phyloP scores from a whole-genome alignment of 2,888 invertebrate genomes.

The Euphydryas editha region DNA sequence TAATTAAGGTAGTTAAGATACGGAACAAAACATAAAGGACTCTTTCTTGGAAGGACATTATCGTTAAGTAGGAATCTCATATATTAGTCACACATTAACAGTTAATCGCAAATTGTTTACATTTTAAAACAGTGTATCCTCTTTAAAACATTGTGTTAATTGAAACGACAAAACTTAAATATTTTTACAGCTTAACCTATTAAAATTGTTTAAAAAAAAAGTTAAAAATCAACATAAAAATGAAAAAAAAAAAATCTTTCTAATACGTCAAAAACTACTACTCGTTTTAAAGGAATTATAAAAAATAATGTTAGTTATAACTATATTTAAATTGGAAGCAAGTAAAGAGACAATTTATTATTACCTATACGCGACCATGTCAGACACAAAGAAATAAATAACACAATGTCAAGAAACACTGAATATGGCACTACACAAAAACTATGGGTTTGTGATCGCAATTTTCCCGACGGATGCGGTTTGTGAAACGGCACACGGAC shows the following conservation, averaged over 20 bases:
- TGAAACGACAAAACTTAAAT: too few relatives aligned
- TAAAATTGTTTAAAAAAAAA: too few relatives aligned
- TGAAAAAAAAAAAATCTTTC: too few relatives aligned
- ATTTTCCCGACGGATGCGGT: slow-evolving; percentile 54
- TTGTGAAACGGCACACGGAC: slow-evolving; percentile 50
- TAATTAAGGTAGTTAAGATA: slow-evolving; percentile 26
- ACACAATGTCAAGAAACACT: slow-evolving; percentile 45
- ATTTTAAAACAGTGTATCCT: slow-evolving; percentile 12
- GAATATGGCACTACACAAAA: slow-evolving; percentile 55
- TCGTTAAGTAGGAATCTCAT: slow-evolving; percentile 26
- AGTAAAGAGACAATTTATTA: slow-evolving; percentile 2
- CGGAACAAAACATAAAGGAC: slow-evolving; percentile 21
- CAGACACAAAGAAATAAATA: slow-evolving; percentile 51
- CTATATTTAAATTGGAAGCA: too few relatives aligned
- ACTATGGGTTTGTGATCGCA: slow-evolving; percentile 52
- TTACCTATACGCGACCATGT: slow-evolving; percentile 67
- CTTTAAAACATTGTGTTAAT: background rate
- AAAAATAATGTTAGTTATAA: too few relatives aligned
- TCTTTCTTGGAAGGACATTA: slow-evolving; percentile 27
- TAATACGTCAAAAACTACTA: too few relatives aligned
- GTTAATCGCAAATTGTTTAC: slow-evolving; percentile 15
- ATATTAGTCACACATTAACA: slow-evolving; percentile 26
- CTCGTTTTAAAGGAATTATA: too few relatives aligned
- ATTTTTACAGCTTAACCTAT: too few relatives aligned
- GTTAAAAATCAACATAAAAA: too few relatives aligned